Base-by-base conservation (phyloP, 2,797 vertebrate species). In the Phylloscopus collybita region DNA sequence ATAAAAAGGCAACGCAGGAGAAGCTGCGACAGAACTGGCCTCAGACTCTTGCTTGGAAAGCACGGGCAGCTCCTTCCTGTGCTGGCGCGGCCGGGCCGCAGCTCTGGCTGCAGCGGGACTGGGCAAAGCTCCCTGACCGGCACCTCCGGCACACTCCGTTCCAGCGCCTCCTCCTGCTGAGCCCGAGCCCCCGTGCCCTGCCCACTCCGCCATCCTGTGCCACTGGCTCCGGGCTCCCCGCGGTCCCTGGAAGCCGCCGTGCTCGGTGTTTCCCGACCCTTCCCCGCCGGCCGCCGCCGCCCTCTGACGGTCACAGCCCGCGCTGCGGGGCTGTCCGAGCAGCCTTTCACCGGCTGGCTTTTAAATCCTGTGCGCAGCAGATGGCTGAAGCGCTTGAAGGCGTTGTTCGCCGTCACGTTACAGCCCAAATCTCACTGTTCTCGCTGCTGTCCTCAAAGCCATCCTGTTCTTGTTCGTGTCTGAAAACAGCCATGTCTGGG, bases 201-300 rank as follows among this genome's bases (percentile, higher is more conserved):
- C 17, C 29, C 14, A 1, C 17, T 5, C 5, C 13, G 32, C 40
- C 12, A 1, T 5, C 53, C 42, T 20, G 12, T 10, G 2, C 40
- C 50, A 0, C 1, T 1, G 32, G 21, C 44, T 30, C 50, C 49
- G 1, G 20, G 7, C 19, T 54, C 20, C 50, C 26, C 4, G 16
- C 61, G 9, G 22, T 3, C 32, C 49, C 60, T 0, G 40, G 32
- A 19, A 83, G 10, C 34, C 20, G 16, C 38, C 40, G 26, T 50
- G 23, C 42, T 22, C 40, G 44, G 4, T 13, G 57, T 5, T 26
- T 13, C 50, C 61, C 32, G 13, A 4, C 4, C 50, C n/a, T 13
- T 32, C 22, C 42, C 47, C n/a, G 12, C 50, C 19, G 44, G 29
- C 40, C 32, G 20, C 49, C 23, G 56, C 64, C 17, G 61, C 69